These are phyloP conservation scores for Chaenogobius annularis DNA, from an alignment of 2,113 vertebrate genomes.

Conservation along the genomic window DNA sequence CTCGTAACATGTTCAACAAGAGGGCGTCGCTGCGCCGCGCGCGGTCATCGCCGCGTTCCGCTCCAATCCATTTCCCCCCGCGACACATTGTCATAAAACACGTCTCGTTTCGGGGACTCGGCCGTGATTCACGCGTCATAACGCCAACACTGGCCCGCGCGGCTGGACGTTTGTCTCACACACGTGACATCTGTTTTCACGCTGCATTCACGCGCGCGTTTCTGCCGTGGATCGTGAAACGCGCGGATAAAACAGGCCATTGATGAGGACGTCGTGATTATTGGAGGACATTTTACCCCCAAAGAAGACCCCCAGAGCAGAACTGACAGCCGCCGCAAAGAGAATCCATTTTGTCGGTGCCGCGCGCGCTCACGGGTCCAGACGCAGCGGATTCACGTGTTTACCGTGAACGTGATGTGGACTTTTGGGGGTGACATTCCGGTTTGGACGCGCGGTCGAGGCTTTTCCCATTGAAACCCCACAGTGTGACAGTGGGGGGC, in stretches of 20 bases:
- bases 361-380: neutral
- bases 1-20: constrained; percentile 26
- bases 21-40: constrained; percentile 7
- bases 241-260: no score
- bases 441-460: constrained; percentile 38
- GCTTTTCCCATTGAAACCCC: constrained; percentile 22
- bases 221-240: no score
- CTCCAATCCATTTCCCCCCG: neutral
- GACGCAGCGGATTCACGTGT: neutral
- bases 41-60: neutral
- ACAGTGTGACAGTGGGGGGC: no score
- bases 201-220: no score
- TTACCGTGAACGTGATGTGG: neutral
- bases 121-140: neutral
- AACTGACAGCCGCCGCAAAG: constrained; percentile 15
- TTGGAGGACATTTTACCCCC: constrained; percentile 4
- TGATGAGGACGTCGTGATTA: neutral
- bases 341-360: constrained; percentile 49
- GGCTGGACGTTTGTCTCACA: neutral
- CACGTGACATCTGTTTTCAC: no score
- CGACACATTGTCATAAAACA: neutral
- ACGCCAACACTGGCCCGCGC: neutral
- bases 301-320: constrained; percentile 34
- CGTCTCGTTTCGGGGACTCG: neutral
- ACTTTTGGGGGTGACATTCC: constrained; percentile 13